Evolutionary conservation across 1,140 invertebrate genomes (phyloP), one percentile per base, ranked within the genome.

Genomic region (Mamestra configurata): DNA sequence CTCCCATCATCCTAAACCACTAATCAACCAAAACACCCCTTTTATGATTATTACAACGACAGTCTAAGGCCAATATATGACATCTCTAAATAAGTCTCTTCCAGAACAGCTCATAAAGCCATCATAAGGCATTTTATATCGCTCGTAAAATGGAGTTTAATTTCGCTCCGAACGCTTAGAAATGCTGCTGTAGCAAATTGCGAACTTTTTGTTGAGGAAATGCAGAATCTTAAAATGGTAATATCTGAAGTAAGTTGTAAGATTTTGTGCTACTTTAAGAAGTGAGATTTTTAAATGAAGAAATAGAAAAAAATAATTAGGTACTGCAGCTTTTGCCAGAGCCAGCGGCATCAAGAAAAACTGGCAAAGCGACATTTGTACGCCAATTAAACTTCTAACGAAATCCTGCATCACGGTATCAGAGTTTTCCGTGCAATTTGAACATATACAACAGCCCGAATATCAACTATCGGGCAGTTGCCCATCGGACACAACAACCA

Each of bases 71-170:
- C 43, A n/a, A 49, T 49, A 49, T 15, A 40, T 22, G 27, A 20
- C 46, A 53, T 35, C 6, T 27, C 46, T 66, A 53, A 53, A 51
- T 71, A 53, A 51, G 49, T 10, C 13, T 40, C 20, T 64, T 7
- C 35, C n/a, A 18, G 5, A 35, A 20, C 10, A 31, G 1, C n/a
- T 43, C 37, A 53, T 53, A 31, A 53, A 53, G n/a, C 43, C 15
- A 70, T 53, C n/a, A 71, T 31, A 35, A 71, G 46, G 20, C 10
- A 71, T 71, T 35, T 66, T 71, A 35, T 53, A 71, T 53, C 5
- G 68, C 68, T 71, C 68, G 27, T 71, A 71, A 71, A 70, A 13
- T 5, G 15, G 3, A 31, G 4, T 71, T 22, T 35, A 53, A 71
- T 71, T 51, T 71, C 46, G 3, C 49, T 71, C n/a, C 6, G 20